Evolutionary conservation across 2,888 invertebrate genomes (phyloP).

Genomic region (Neoscelio sp.): DNA sequence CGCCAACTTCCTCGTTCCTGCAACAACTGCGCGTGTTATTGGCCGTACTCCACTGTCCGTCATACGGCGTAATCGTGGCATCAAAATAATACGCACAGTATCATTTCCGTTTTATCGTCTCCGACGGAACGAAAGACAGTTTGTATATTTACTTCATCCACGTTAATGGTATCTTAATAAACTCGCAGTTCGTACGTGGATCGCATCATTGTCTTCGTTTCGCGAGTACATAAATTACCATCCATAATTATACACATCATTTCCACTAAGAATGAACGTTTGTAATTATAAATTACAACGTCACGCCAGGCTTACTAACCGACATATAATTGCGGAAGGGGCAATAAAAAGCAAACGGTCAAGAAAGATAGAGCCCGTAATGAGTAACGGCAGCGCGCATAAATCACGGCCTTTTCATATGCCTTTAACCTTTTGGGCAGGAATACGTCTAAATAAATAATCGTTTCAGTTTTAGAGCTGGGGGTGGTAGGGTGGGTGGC

Average conservation of each 20-base stretch:
- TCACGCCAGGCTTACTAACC: background rate
- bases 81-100: constrained; percentile 38
- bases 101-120: constrained; percentile 30
- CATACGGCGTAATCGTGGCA: constrained; percentile 19
- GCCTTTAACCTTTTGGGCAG: constrained; percentile 36
- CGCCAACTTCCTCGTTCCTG: constrained; percentile 43
- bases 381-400: constrained; percentile 26
- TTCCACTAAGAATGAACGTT: background rate
- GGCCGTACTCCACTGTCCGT: constrained; percentile 25
- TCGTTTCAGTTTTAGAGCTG: constrained; percentile 40
- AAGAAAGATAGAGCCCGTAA: constrained; percentile 18
- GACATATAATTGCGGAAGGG: too few species aligned
- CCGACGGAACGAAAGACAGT: background rate
- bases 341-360: constrained; percentile 20
- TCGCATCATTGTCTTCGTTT: too few species aligned
- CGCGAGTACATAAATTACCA: background rate
- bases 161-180: too few species aligned
- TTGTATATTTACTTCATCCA: too few species aligned
- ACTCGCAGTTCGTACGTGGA: too few species aligned
- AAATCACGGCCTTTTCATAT: constrained; percentile 32
- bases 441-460: constrained; percentile 50
- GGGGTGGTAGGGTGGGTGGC: too few species aligned
- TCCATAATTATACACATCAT: background rate
- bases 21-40: constrained; percentile 48
- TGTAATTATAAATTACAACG: constrained; percentile 1